Base-by-base conservation (phyloP, 2,888 invertebrate genomes). In the Caenorhabditis uteleia region DNA sequence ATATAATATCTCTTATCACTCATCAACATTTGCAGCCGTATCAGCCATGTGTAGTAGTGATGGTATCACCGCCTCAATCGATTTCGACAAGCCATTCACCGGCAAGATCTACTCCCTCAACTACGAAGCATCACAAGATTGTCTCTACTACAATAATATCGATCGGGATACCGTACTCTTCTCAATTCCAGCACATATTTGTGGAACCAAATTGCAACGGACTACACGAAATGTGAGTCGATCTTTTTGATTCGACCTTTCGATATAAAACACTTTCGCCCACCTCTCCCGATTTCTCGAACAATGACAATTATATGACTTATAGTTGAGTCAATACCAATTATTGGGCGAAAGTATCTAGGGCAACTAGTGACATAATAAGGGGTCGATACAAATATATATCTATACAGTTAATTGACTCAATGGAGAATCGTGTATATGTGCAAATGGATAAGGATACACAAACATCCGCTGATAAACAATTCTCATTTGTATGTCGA, bases 361-460 rank as follows among this genome's bases (percentile, higher is more conserved):
- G 49, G 50, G 43, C 44, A n/a, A n/a, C n/a, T n/a, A 58, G 50
- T 59, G 54, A 55, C 46, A 44, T 55, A 54, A 54, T 61, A 60
- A 46, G 25, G 42, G 43, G n/a, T 29, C 16, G n/a, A n/a, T n/a
- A n/a, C n/a, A n/a, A n/a, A n/a, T n/a, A n/a, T n/a, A n/a, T n/a
- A 14, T 34, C 10, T 38, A 20, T 43, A 44, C 70, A 82, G 82
- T 64, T 79, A 21, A 71, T 82, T 21, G 77, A 80, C 54, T 70
- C 74, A 34, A 78, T 82, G 66, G 81, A 80, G 46, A 82, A 82
- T 58, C 69, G 80, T 40, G 77, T 82, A 7, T 82, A 82, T 67
- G 81, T 82, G 27, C 82, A 82, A 62, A 82, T 79, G 76, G 82
- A 82, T 64, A 80, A 80, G 56, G 74, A 77, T 46, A 78, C 80